Base-by-base conservation (phyloP, 2,797 vertebrate species). In the Cynodonichthys magdalenae region DNA sequence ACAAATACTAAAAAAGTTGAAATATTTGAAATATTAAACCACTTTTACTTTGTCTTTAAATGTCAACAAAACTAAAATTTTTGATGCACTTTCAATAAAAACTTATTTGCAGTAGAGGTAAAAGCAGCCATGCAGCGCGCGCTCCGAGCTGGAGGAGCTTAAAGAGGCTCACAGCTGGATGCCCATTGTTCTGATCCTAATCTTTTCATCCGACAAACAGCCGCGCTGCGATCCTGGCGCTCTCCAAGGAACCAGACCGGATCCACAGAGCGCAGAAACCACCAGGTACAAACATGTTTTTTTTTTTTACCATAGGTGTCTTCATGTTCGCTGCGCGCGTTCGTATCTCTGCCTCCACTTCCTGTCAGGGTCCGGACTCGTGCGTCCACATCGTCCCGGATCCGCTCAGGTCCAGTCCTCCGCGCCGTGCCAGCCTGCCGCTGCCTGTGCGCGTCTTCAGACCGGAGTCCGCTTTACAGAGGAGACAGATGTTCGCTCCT, bases 301-400 rank as follows among this genome's bases (percentile, higher is more conserved):
- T 36, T 8, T 1, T 36, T 71, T 90, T 96, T 94, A 98, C 97
- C 96, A 95, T 90, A 79, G 95, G 93, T 87, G 95, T 95, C 96
- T 95, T 99, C 97, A 99, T 99, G 78, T 91, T 95, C 8, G 94
- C 86, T 76, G 87, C 70, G 86, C 84, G 89, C 90, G 84, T 84
- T 83, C 80, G 87, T 84, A 86, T 91, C 84, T 93, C 88, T 59
- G 84, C 63, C 80, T 90, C 82, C 90, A 92, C 92, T 94, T 89
- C 92, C 88, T 87, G 82, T 85, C 82, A 87, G 82, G 71, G 78
- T 77, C 82, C 81, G 63, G 74, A 50, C 57, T 71, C 76, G n/a
- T 72, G 70, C 9, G 65, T 3, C 61, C 58, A 45, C 62, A 44
- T 80, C 62, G 41, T 80, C 66, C 79, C 56, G 63, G 67, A 53